A percentile compares a stretch with the other conserved stretches of the same genome.
phyloP scores from a whole-genome alignment of 1,140 invertebrate species.

The Acyrthosiphon pisum region DNA sequence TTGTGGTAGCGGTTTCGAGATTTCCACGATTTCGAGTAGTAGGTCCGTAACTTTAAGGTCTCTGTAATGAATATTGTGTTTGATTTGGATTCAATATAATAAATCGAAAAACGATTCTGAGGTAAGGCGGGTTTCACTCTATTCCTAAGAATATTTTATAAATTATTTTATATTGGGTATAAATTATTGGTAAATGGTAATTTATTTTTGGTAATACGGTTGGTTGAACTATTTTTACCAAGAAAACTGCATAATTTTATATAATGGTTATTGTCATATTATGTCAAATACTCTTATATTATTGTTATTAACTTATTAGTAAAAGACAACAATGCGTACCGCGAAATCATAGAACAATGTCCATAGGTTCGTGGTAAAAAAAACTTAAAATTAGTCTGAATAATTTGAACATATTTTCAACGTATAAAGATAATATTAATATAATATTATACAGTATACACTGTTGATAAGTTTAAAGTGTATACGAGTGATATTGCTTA shows the following conservation, averaged over 20 bases:
- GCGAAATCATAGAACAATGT: no score
- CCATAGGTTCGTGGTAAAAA: no score
- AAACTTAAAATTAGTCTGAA: no score
- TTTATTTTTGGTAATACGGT: background rate
- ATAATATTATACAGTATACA: no score
- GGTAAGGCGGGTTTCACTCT: background rate
- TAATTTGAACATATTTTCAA: no score
- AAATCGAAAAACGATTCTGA: background rate
- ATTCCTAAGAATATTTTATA: background rate
- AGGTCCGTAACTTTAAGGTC: background rate
- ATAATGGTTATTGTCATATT: background rate
- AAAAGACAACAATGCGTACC: no score
- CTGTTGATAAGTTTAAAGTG: no score
- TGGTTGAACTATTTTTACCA: background rate
- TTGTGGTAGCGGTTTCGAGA: background rate
- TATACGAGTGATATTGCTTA: no score
- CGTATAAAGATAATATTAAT: no score
- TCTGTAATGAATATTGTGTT: background rate
- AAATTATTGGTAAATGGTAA: background rate
- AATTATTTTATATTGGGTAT: background rate
- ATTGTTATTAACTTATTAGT: no score
- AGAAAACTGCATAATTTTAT: background rate
- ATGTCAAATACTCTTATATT: no score
- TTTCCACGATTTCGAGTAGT: background rate
- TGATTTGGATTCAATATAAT: background rate